phyloP scores from a whole-genome alignment of 2,888 invertebrate species.

The Didymodactylos carnosus region DNA sequence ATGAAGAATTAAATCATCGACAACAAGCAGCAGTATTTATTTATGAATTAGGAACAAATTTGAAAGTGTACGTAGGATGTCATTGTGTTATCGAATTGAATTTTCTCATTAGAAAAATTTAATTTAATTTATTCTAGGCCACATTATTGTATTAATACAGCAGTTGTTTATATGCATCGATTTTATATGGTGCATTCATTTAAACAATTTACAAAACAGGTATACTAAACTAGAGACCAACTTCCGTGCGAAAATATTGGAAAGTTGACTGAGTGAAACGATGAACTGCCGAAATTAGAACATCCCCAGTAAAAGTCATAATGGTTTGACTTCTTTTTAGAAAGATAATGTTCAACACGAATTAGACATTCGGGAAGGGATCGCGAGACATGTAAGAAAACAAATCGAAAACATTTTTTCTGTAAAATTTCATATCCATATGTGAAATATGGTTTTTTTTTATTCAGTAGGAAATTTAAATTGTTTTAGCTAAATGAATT shows the following conservation, averaged over 20 bases:
- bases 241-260: background rate
- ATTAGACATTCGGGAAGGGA: too few relatives aligned
- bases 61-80: background rate
- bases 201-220: conserved; percentile 73
- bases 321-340: too few relatives aligned
- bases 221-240: conserved; percentile 29
- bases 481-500: too few relatives aligned
- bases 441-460: too few relatives aligned
- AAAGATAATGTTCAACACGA: too few relatives aligned
- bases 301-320: background rate
- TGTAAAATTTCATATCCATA: too few relatives aligned
- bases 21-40: conserved; percentile 13
- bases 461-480: too few relatives aligned
- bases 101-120: conserved; percentile 22
- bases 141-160: conserved; percentile 68
- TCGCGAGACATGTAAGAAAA: too few relatives aligned
- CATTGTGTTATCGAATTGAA: background rate
- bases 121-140: conserved; percentile 17
- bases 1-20: conserved; percentile 6
- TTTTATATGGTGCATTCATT: conserved; percentile 97
- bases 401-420: too few relatives aligned
- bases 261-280: too few relatives aligned
- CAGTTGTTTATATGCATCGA: conserved; percentile 95
- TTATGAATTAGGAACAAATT: conserved; percentile 4
- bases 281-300: background rate